Evolutionary conservation across 2,888 invertebrate species (phyloP), one percentile per base, ranked within the genome.

Genomic region (Lypha dubia): DNA sequence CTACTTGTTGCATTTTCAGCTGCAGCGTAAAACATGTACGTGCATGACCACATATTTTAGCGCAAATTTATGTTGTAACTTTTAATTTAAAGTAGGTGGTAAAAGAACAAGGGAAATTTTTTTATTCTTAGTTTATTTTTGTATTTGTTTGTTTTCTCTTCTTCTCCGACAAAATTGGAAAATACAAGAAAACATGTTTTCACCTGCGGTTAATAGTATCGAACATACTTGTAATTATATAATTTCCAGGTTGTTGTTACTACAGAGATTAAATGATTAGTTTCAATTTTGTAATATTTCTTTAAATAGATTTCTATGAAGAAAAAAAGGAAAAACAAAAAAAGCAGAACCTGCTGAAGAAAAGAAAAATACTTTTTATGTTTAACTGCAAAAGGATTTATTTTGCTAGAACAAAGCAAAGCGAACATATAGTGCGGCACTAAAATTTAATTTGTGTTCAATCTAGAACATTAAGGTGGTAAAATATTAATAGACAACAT

Each of bases 61-160:
- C 53, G 49, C 49, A 70, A 81, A 81, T 70, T 81, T 76, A 70
- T 76, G 32, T 65, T 70, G 53, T 63, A 63, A 17, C 68, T 76
- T 70, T 81, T 56, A 75, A 70, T 76, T 76, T 75, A 73, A 81
- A 81, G 75, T 81, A 81, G 81, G 81, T 81, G 75, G 81, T 80
- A 60, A 60, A 80, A 79, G 77, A 74, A 80, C 20, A 51, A 60
- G 28, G 28, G 65, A 5, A n/a, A n/a, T n/a, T 22, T 70, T 38
- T 9, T 17, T 32, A 32, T 28, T 53, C 7, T 35, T n/a, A n/a
- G n/a, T n/a, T n/a, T n/a, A n/a, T n/a, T n/a, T n/a, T n/a, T n/a
- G n/a, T n/a, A n/a, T n/a, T n/a, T n/a, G n/a, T n/a, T n/a, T n/a
- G n/a, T 17, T 38, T 41, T 20, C 28, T 28, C 1, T 35, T 62